These are phyloP conservation scores for Procambarus virginalis DNA, from an alignment of 1,140 invertebrate species.

Conservation along the genomic window DNA sequence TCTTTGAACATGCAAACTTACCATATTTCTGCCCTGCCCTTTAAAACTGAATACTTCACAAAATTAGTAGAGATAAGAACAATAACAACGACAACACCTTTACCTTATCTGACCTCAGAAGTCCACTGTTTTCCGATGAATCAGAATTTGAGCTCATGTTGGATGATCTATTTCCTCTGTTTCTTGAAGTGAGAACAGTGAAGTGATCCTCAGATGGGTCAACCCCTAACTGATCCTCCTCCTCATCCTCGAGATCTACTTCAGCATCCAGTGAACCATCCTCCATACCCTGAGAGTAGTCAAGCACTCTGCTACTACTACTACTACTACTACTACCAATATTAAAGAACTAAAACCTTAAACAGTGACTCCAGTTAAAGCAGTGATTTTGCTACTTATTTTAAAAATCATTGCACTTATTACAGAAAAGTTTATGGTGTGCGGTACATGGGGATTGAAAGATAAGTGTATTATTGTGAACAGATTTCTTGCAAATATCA, in stretches of 20 bases:
- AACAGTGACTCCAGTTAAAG: not conserved
- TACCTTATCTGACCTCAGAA: conserved; percentile 66
- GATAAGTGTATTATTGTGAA: too few relatives aligned
- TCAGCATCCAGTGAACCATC: conserved; percentile 20
- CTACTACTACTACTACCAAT: not conserved
- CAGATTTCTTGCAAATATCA: too few relatives aligned
- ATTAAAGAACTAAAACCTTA: not conserved
- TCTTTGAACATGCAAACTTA: too few relatives aligned
- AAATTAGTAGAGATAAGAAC: not conserved
- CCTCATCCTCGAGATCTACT: conserved; percentile 75
- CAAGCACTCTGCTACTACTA: not conserved
- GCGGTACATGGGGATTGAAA: too few relatives aligned
- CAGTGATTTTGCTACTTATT: not conserved
- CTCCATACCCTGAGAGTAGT: conserved; percentile 19
- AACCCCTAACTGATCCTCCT: conserved; percentile 62
- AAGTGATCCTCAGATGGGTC: conserved; percentile 60
- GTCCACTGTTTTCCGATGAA: conserved; percentile 75
- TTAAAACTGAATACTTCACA: not conserved
- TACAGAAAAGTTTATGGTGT: too few relatives aligned
- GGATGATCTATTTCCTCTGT: conserved; percentile 67
- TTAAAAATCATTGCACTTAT: too few relatives aligned
- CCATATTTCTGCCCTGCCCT: not conserved
- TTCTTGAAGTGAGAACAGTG: conserved; percentile 56
- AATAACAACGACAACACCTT: not conserved
- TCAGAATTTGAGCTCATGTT: conserved; percentile 70